A percentile compares a stretch with the other conserved stretches of the same genome.
phyloP scores from a whole-genome alignment of 1,140 invertebrate species.

The Riptortus pedestris region DNA sequence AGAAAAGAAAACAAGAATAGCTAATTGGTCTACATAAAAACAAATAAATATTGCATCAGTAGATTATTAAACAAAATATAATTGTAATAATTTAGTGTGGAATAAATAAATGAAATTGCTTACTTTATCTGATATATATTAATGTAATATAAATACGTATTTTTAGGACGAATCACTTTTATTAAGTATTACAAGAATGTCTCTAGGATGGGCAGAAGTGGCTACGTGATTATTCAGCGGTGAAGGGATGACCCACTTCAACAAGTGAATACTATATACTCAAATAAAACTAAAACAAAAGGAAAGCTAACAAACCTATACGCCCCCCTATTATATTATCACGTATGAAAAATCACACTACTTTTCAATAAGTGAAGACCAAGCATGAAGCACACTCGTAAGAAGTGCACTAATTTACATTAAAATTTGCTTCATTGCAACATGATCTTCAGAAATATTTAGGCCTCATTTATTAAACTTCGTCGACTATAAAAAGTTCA shows the following conservation, averaged over 20 bases:
- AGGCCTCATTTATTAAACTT: background rate
- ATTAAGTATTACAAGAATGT: background rate
- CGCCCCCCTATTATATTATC: background rate
- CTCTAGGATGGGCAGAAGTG: background rate
- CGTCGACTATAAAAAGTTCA: slow-evolving; percentile 7
- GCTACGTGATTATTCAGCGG: background rate
- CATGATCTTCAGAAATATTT: background rate
- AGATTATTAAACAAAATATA: slow-evolving; percentile 12
- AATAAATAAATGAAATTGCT: background rate
- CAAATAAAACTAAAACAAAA: background rate
- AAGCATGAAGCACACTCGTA: background rate
- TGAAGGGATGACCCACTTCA: background rate
- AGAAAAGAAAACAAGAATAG: too few relatives aligned
- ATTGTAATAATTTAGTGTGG: background rate
- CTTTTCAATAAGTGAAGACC: background rate
- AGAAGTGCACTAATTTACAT: background rate
- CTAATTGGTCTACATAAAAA: slow-evolving; percentile 1
- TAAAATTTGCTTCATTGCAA: background rate
- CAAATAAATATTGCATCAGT: slow-evolving; percentile 16
- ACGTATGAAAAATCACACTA: background rate
- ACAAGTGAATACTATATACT: background rate
- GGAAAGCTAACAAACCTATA: background rate
- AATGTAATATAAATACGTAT: background rate
- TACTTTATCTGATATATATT: background rate
- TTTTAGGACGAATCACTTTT: slow-evolving; percentile 15